Evolutionary conservation across 1,140 invertebrate genomes (phyloP), one percentile per base, ranked within the genome.

Genomic region (Mercenaria mercenaria): DNA sequence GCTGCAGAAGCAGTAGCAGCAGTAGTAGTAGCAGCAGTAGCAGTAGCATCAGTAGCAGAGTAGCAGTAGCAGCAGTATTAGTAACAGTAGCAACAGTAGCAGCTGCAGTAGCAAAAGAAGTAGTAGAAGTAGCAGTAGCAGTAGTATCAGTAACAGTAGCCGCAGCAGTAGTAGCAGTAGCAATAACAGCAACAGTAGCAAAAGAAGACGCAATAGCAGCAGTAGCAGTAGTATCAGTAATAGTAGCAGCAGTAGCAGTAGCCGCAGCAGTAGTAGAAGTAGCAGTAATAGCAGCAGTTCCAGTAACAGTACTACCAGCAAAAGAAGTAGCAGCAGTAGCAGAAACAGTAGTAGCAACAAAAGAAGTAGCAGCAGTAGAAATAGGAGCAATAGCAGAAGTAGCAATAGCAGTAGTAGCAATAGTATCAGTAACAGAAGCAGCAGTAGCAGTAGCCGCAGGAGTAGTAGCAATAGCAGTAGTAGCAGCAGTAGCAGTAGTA

Each of bases 101-200:
- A 79, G 43, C 32, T 47, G 50, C 29, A 84, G 43, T 4, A 47
- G 41, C 29, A 56, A 67, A 37, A 74, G 41, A 10, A 89, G 0
- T 41, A 47, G 80, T 32, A 84, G 34, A 39, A 85, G 56, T 52
- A 43, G 26, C 23, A 85, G 59, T 47, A 76, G 32, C 29, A 85
- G 67, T 47, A 85, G 88, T 26, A 90, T n/a, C n/a, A n/a, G n/a
- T n/a, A n/a, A n/a, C n/a, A n/a, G n/a, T n/a, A n/a, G n/a, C n/a
- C n/a, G n/a, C 41, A 90, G 47, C 20, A 90, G 41, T 50, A 88
- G 59, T 41, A 80, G 69, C 39, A 59, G 74, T n/a, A 88, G 50
- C 41, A 80, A 43, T 0, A 52, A 4, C 32, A 15, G 29, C 50
- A 41, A 61, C 20, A 76, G 6, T 61, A 79, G 41, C 56, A 85